Conservation (phyloP, 2,113 vertebrate species). For the Sardina pilchardus region DNA sequence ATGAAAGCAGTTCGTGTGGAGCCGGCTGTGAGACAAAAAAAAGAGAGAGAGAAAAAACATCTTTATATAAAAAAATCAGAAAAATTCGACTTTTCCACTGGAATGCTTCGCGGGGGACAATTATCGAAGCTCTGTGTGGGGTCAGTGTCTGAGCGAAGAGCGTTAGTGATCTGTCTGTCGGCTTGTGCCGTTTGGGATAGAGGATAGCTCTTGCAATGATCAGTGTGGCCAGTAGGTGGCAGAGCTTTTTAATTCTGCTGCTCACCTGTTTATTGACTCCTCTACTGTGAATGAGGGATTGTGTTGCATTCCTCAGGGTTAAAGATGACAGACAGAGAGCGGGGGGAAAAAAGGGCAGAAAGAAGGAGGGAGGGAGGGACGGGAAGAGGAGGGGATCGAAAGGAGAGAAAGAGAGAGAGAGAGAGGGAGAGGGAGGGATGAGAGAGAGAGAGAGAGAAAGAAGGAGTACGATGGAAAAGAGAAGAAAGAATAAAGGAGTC, state of each 20-base stretch:
- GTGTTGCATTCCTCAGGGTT: constrained; percentile 44
- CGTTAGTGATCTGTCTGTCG: neutral
- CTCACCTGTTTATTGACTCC: constrained; percentile 32
- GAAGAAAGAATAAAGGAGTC: constrained; percentile 47
- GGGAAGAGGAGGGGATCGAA: constrained; percentile 26
- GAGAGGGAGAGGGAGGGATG: neutral
- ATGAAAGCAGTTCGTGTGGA: neutral
- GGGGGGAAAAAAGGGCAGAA: neutral
- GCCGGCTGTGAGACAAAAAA: neutral
- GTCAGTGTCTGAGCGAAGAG: neutral
- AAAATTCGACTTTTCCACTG: neutral
- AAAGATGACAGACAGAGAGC: constrained; percentile 27
- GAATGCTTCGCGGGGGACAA: neutral
- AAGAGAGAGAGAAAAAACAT: neutral
- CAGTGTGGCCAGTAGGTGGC: constrained; percentile 53
- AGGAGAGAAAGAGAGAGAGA: constrained; percentile 34
- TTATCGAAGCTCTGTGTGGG: neutral
- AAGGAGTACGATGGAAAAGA: constrained; percentile 9
- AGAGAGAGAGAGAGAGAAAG: constrained; percentile 21
- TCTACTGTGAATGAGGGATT: constrained; percentile 50
- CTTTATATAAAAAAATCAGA: neutral
- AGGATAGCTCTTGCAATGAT: constrained; percentile 30
- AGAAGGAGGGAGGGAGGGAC: constrained; percentile 30
- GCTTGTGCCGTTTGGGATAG: neutral
- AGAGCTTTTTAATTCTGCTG: constrained; percentile 46